Base-by-base conservation (phyloP, 2,888 invertebrate genomes). In the Azorinus chamasolen region DNA sequence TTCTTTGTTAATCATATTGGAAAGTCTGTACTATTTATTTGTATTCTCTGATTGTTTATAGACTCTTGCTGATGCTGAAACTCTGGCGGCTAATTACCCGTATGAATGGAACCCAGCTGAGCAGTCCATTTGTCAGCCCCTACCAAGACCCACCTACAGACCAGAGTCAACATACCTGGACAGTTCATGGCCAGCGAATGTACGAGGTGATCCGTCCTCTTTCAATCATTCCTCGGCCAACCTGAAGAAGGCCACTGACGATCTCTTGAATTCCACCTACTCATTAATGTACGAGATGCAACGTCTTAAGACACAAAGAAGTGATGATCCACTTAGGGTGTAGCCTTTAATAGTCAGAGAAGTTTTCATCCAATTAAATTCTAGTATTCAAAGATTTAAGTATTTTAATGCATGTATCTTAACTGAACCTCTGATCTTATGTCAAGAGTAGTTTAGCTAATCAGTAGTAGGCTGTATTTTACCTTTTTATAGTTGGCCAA, bases 251-350 rank as follows among this genome's bases (percentile, higher is more conserved):
- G 83, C 85, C 2, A 90, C 90, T 2, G 85, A 88, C 54, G 85
- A 87, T 45, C 66, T 90, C 24, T 75, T 90, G 3, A 83, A 87
- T 48, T 84, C 88, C 0, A 87, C 89, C 0, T 87, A 90, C 62
- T 87, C 88, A 12, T 80, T 87, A 41, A 89, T 88, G 89, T 89
- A 86, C 61, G 89, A 89, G 57, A 87, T 89, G 84, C 84, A 90
- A 59, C 73, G 86, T 59, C 69, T 89, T 43, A 87, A 86, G 69
- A 77, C 87, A 48, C 84, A 88, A 61, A 58, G 86, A 37, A 80
- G 80, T 46, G 76, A 70, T 54, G 70, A 80, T 50, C 80, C 80
- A 14, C 51, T 80, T 65, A 68, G 62, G 57, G 61, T 77, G 2
- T 80, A 62, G 39, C 27, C 25, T 39, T n/a, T 5, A 45, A 5